A percentile compares a stretch with the other conserved stretches of the same genome.
phyloP scores from a whole-genome alignment of 1,140 invertebrate genomes.

The Temnothorax nylanderi region DNA sequence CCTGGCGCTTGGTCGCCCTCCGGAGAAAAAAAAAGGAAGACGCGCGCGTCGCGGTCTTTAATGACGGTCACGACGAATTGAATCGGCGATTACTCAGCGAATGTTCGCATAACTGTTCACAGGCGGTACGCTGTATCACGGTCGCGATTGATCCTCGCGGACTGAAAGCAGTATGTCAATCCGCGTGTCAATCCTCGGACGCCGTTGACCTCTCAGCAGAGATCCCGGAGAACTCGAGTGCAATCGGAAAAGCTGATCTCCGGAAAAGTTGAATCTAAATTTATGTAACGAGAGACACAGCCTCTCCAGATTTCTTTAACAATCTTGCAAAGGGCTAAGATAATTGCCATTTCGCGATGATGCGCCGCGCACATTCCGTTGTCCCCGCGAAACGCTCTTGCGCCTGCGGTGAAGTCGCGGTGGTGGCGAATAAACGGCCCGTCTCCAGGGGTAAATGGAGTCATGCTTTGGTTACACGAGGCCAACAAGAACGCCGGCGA shows the following conservation, averaged over 20 bases:
- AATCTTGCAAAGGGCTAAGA: neutral
- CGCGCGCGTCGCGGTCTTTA: neutral
- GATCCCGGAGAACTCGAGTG: neutral
- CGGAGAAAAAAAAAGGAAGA: neutral
- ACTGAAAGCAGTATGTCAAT: neutral
- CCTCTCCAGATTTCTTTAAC: neutral
- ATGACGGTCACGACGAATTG: slow-evolving; percentile 3
- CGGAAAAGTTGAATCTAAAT: neutral
- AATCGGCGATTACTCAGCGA: slow-evolving; percentile 51
- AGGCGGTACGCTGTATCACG: slow-evolving; percentile 1
- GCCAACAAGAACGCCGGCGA: slow-evolving; percentile 51
- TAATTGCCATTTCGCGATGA: neutral
- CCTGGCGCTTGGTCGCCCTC: neutral
- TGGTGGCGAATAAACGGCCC: slow-evolving; percentile 15
- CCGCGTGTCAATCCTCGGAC: neutral
- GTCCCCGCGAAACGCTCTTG: neutral
- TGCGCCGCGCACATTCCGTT: neutral
- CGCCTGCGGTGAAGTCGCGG: neutral
- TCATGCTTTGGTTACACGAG: slow-evolving; percentile 59
- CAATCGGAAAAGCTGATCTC: neutral
- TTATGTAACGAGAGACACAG: neutral
- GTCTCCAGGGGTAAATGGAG: slow-evolving; percentile 57
- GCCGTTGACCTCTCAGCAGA: neutral
- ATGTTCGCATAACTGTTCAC: slow-evolving; percentile 49
- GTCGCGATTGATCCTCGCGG: slow-evolving; percentile 24